phyloP scores from a whole-genome alignment of 2,888 invertebrate species.

The Neria commutata region DNA sequence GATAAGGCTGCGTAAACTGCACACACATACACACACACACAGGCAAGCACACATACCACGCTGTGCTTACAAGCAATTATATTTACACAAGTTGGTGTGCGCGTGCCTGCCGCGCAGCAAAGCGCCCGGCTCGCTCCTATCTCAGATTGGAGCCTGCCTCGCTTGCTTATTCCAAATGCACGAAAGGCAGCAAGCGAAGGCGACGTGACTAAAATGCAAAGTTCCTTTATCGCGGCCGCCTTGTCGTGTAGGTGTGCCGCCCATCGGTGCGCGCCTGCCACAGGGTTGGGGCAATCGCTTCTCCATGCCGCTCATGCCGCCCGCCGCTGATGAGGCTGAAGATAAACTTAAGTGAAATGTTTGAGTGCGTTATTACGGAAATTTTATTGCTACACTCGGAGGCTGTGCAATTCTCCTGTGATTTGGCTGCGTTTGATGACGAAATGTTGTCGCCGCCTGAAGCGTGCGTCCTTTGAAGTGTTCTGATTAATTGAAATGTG shows the following conservation, averaged over 20 bases:
- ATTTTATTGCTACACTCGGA: no score
- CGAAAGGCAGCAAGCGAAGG: neutral
- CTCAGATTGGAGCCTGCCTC: neutral
- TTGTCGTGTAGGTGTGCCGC: neutral
- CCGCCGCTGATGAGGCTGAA: neutral
- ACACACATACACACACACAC: neutral
- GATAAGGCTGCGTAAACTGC: neutral
- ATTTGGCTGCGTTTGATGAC: no score
- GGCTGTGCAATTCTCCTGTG: no score
- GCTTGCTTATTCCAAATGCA: neutral
- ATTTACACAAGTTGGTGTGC: neutral
- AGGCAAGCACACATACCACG: neutral
- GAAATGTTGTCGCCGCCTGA: no score
- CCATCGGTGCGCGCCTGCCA: neutral
- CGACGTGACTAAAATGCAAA: constrained; percentile 6
- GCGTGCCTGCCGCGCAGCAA: neutral
- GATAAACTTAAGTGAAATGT: constrained; percentile 5
- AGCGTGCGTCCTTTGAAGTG: no score
- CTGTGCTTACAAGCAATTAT: neutral
- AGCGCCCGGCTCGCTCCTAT: neutral
- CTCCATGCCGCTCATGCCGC: no score
- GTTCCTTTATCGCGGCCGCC: neutral
- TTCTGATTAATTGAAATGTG: no score
- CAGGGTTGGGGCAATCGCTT: neutral
- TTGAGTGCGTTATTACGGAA: neutral